Evolutionary conservation across 2,888 invertebrate species (phyloP).

Genomic region (Cremastinae sp.): DNA sequence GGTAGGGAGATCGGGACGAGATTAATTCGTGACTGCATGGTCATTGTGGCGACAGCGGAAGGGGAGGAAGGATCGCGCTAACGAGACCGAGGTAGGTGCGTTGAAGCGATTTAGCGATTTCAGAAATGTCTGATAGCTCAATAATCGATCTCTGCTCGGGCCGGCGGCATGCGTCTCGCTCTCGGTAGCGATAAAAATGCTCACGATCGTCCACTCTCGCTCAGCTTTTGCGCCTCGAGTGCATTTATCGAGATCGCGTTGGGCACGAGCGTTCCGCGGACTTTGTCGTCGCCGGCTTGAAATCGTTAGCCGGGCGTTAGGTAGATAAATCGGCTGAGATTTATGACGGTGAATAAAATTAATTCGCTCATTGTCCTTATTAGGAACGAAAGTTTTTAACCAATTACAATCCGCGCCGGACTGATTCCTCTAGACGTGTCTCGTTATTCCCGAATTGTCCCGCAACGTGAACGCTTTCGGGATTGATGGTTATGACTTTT

Average conservation of each 20-base stretch:
- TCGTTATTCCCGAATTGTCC: conserved; percentile 54
- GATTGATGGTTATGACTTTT: not conserved
- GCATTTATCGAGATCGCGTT: conserved; percentile 47
- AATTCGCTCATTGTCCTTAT: conserved; percentile 56
- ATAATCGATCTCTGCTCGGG: conserved; percentile 53
- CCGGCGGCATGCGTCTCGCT: conserved; percentile 24
- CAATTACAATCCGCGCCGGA: conserved; percentile 45
- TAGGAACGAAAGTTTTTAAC: conserved; percentile 45
- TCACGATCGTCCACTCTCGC: conserved; percentile 41
- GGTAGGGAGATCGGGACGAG: conserved; percentile 52
- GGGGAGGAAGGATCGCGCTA: conserved; percentile 17
- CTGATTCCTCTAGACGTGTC: conserved; percentile 41
- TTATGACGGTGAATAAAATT: conserved; percentile 57
- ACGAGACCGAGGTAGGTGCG: conserved; percentile 47
- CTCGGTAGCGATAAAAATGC: conserved; percentile 42
- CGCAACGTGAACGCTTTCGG: not conserved
- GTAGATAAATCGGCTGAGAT: conserved; percentile 60
- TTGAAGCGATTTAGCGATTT: conserved; percentile 46
- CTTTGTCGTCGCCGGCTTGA: conserved; percentile 39
- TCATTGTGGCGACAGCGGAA: not conserved
- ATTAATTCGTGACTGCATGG: conserved; percentile 54
- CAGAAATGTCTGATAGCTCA: conserved; percentile 61
- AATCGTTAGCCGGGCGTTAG: conserved; percentile 59
- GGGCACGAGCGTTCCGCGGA: conserved; percentile 25
- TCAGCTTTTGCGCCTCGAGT: conserved; percentile 11